These are phyloP conservation scores for Diphyllodes magnificus DNA, from an alignment of 2,113 vertebrate genomes.

Conservation along the genomic window DNA sequence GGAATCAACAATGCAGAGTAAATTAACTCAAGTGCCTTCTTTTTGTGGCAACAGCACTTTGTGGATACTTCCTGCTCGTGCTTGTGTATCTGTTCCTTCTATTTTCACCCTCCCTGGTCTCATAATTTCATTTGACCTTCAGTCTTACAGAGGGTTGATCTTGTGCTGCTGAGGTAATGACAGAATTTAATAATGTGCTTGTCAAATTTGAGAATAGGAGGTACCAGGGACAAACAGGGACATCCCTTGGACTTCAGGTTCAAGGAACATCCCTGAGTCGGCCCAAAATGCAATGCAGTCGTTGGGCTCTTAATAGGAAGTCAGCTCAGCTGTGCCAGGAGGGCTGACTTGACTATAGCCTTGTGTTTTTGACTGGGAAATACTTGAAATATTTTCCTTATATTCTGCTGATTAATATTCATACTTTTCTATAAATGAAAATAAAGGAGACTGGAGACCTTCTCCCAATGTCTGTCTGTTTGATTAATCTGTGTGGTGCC, in stretches of 20 bases:
- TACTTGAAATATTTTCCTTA: slow-evolving; percentile 16
- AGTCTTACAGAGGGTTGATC: neutral
- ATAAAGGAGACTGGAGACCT: neutral
- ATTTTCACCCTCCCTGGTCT: neutral
- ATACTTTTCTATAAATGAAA: neutral
- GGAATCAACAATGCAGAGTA: neutral
- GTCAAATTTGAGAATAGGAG: neutral
- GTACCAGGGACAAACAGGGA: neutral
- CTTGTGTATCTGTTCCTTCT: neutral
- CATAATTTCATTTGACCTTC: neutral
- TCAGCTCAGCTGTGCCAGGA: neutral
- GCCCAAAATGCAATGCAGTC: neutral
- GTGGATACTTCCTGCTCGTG: neutral
- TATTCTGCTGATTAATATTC: neutral
- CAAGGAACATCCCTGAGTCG: neutral
- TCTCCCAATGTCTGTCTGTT: neutral
- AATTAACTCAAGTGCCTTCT: neutral
- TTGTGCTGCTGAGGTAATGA: neutral
- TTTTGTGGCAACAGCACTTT: neutral
- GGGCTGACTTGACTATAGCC: neutral
- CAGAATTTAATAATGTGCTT: neutral
- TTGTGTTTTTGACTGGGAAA: neutral
- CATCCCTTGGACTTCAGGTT: neutral
- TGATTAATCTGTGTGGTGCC: neutral
- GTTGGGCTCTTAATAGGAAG: neutral